Conservation (phyloP, 2,113 vertebrate genomes). For the Limanda limanda region DNA sequence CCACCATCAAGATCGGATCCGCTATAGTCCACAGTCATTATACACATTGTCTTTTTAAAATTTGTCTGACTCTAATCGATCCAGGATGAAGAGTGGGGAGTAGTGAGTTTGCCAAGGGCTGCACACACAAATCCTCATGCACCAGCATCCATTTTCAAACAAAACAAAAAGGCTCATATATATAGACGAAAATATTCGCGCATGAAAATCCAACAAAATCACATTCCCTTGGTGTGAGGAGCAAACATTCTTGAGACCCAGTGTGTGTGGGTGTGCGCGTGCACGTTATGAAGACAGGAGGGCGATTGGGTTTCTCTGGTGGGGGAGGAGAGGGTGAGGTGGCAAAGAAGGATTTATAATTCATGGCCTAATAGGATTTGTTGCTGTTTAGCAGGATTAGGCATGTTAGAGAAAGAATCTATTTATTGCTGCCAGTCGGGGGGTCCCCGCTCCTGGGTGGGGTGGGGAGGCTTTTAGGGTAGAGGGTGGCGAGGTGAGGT, state of each 20-base stretch:
- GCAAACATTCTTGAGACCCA: conserved; percentile 29
- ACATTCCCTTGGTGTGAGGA: conserved; percentile 9
- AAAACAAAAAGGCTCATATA: too few species aligned
- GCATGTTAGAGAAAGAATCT: conserved; percentile 86
- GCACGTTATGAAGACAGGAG: conserved; percentile 32
- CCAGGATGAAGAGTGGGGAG: neutral
- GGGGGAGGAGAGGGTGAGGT: conserved; percentile 76
- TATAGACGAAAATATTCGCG: neutral
- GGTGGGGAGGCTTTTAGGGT: conserved; percentile 32
- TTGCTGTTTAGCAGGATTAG: conserved; percentile 89
- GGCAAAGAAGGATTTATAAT: conserved; percentile 85
- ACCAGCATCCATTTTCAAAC: too few species aligned
- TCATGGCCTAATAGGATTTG: conserved; percentile 90
- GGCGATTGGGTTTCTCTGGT: conserved; percentile 63
- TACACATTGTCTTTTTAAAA: too few species aligned
- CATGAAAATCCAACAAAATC: neutral
- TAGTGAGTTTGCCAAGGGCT: neutral
- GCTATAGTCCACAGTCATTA: too few species aligned
- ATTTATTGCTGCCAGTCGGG: conserved; percentile 85
- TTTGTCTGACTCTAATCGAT: too few species aligned
- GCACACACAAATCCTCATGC: conserved; percentile 21
- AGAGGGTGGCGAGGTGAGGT: conserved; percentile 40
- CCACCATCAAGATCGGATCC: too few species aligned
- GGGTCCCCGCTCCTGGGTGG: conserved; percentile 64
- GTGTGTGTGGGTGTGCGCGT: conserved; percentile 24